Conservation (phyloP, 1,140 invertebrate genomes). For the Cheumatopsyche charites region DNA sequence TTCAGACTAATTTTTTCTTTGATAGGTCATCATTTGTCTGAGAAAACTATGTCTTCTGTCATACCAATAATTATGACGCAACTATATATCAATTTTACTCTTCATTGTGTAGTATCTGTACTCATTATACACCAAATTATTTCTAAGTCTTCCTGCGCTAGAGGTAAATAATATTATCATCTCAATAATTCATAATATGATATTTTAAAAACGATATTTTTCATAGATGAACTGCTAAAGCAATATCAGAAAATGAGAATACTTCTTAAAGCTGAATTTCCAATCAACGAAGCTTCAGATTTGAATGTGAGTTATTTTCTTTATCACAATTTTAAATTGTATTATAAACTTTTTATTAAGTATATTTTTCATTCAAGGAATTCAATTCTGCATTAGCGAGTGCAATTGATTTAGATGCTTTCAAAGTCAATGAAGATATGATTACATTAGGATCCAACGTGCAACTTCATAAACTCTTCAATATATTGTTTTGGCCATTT, state of each 20-base stretch:
- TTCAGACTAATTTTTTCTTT: constrained; percentile 51
- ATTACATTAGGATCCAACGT: constrained; percentile 54
- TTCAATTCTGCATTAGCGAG: constrained; percentile 59
- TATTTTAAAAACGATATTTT: constrained; percentile 8
- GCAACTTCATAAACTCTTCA: constrained; percentile 57
- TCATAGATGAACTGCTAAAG: constrained; percentile 56
- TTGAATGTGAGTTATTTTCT: constrained; percentile 43
- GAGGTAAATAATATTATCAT: constrained; percentile 28
- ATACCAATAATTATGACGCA: constrained; percentile 73
- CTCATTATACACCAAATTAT: constrained; percentile 63
- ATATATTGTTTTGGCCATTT: constrained; percentile 61
- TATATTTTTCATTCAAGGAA: constrained; percentile 51
- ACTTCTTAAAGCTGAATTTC: constrained; percentile 65
- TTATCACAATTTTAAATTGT: constrained; percentile 47
- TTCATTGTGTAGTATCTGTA: constrained; percentile 69
- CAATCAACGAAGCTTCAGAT: constrained; percentile 53
- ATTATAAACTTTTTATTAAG: too few relatives aligned
- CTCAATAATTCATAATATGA: not conserved
- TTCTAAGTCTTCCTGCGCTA: constrained; percentile 43
- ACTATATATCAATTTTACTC: constrained; percentile 74
- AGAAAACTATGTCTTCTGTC: constrained; percentile 69
- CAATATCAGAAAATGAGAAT: constrained; percentile 60
- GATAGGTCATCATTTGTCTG: constrained; percentile 68
- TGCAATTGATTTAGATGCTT: constrained; percentile 56
- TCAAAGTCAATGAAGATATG: constrained; percentile 4